phyloP scores from a whole-genome alignment of 1,140 invertebrate genomes.

The Drosophila ananassae region DNA sequence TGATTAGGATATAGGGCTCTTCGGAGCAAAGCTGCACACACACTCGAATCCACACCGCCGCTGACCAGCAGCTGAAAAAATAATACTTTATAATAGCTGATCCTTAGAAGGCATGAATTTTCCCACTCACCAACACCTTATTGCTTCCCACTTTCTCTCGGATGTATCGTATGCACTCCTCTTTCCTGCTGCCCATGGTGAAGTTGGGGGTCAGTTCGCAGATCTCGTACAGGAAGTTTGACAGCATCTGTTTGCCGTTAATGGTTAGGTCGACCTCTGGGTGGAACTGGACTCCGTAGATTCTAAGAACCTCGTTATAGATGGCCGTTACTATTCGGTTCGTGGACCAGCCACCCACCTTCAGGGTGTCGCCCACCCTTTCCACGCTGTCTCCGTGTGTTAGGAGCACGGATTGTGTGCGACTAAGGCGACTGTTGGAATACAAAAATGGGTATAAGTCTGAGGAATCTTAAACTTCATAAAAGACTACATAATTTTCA shows the following conservation, averaged over 20 bases:
- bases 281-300: constrained; percentile 99
- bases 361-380: constrained; percentile 94
- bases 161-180: constrained; percentile 97
- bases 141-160: constrained; percentile 94
- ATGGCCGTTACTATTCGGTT: constrained; percentile 94
- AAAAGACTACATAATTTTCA: background rate
- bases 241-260: constrained; percentile 95
- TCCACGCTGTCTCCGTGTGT: constrained; percentile 99
- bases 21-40: constrained; percentile 97
- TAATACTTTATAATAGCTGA: background rate
- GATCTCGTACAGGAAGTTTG: constrained; percentile 97
- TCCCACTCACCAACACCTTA: constrained; percentile 94
- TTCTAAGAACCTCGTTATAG: constrained; percentile 93
- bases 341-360: constrained; percentile 92
- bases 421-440: constrained; percentile 91
- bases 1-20: constrained; percentile 95
- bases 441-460: constrained; percentile 37
- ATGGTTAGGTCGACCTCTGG: constrained; percentile 96
- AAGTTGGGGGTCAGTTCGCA: constrained; percentile 93
- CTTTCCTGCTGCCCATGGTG: constrained; percentile 94
- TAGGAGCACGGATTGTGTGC: constrained; percentile 94
- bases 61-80: constrained; percentile 92
- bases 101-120: background rate
- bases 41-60: constrained; percentile 99
- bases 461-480: constrained; percentile 24